Conservation (phyloP, 2,113 vertebrate species). For the Corvus moneduloides region DNA sequence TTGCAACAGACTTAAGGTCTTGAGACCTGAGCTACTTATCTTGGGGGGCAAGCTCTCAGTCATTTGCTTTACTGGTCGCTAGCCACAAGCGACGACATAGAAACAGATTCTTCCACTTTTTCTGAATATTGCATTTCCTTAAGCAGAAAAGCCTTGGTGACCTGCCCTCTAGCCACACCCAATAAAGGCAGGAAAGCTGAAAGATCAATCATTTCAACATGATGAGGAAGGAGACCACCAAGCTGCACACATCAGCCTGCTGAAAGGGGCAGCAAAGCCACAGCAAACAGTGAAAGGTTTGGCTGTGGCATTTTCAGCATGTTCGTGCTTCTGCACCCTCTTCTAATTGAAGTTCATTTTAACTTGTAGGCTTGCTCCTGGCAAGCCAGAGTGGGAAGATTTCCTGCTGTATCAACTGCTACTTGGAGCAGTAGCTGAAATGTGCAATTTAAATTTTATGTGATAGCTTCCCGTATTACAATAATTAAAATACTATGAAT, state of each 20-base stretch:
- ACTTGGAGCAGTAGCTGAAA: slow-evolving; percentile 4
- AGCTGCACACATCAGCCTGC: background rate
- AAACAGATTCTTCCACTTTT: background rate
- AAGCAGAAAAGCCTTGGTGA: background rate
- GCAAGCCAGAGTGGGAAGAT: background rate
- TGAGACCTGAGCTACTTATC: background rate
- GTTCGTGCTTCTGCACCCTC: background rate
- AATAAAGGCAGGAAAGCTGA: background rate
- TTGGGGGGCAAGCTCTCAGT: background rate
- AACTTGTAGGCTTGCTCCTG: slow-evolving; percentile 1
- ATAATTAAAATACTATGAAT: slow-evolving; percentile 49
- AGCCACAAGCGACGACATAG: background rate
- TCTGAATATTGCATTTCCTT: background rate
- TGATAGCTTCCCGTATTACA: background rate
- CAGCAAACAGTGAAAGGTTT: background rate
- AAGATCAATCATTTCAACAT: background rate
- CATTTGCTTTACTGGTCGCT: background rate
- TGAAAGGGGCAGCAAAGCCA: background rate
- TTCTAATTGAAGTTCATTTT: background rate
- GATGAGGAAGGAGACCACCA: background rate
- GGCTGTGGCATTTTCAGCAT: background rate
- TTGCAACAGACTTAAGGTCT: background rate
- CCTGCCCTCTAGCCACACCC: background rate
- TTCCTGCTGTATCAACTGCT: background rate
- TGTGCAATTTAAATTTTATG: slow-evolving; percentile 12